Evolutionary conservation across 2,797 vertebrate species (phyloP), one percentile per base, ranked within the genome.

Genomic region (Sebastes hubbsi): DNA sequence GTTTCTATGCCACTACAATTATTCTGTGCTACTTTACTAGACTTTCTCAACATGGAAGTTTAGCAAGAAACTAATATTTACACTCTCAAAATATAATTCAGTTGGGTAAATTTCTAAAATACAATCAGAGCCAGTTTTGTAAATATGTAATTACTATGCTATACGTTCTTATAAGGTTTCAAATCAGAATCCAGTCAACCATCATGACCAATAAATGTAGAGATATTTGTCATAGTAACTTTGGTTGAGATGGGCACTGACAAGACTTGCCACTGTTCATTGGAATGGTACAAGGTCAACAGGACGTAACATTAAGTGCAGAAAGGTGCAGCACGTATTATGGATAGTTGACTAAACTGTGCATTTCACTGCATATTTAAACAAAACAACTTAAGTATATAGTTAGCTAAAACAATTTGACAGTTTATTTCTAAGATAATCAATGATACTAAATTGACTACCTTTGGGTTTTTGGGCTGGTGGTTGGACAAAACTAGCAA

Each of bases 221-320:
- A 76, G 54, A 65, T 11, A 54, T 73, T 14, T 78, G 34, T 58
- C 65, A 62, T 16, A n/a, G 34, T 70, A 55, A 69, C 84, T 68
- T 69, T 18, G 4, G 8, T 49, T 20, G 34, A 36, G 52, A 49
- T 13, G n/a, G 20, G 22, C 38, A 10, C 66, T 52, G 66, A 52
- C 61, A 30, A 27, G 56, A 58, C 56, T 25, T 25, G 34, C 58
- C 62, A 75, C 54, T 46, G 46, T 62, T 58, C 22, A 13, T 2
- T 76, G 25, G 25, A 54, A 27, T 24, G 1, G 14, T 4, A 59
- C 58, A 58, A 32, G 62, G 38, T 65, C 67, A 72, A 56, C 30
- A 63, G 10, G 63, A 72, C 8, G 13, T 36, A 34, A 59, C 24
- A 8, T 54, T 55, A 22, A 32, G 13, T 55, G 14, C 24, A 60